Evolutionary conservation across 2,113 vertebrate species (phyloP).

Genomic region (Nannospalax galili): DNA sequence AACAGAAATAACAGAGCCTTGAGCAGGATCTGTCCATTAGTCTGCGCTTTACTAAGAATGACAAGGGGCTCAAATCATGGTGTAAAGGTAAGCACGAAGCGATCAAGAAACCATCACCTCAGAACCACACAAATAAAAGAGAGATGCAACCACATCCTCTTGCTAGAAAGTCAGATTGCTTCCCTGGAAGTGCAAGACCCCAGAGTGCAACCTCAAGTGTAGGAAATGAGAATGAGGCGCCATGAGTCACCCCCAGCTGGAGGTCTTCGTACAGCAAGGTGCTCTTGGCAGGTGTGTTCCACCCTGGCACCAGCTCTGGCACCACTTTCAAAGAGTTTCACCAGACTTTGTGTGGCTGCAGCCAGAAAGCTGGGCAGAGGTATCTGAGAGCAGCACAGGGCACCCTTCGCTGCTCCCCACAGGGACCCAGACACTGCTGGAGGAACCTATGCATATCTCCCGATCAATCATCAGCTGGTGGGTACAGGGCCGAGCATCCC

Average conservation of each 20-base stretch:
- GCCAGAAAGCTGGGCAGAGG: neutral
- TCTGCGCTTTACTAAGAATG: neutral
- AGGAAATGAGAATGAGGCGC: accelerated
- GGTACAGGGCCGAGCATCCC: accelerated
- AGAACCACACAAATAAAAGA: neutral
- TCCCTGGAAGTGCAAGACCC: neutral
- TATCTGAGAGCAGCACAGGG: neutral
- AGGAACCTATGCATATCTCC: neutral
- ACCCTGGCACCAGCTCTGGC: neutral
- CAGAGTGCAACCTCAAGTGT: neutral
- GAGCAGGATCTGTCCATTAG: neutral
- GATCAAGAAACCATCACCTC: neutral
- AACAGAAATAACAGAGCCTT: neutral
- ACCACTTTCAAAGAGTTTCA: constrained; percentile 67
- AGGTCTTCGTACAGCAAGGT: constrained; percentile 4
- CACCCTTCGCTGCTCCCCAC: neutral
- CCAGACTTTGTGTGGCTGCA: constrained; percentile 43
- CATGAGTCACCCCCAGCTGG: constrained; percentile 42
- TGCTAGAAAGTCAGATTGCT: neutral
- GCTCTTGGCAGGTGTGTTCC: constrained; percentile 49
- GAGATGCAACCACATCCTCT: neutral
- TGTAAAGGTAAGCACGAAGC: neutral
- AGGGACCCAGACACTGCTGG: accelerated
- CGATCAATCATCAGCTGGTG: accelerated
- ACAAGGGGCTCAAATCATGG: neutral